A percentile compares a stretch with the other conserved stretches of the same genome.
Conservation (phyloP, 2,888 invertebrate genomes). For the Frankliniella fusca region DNA sequence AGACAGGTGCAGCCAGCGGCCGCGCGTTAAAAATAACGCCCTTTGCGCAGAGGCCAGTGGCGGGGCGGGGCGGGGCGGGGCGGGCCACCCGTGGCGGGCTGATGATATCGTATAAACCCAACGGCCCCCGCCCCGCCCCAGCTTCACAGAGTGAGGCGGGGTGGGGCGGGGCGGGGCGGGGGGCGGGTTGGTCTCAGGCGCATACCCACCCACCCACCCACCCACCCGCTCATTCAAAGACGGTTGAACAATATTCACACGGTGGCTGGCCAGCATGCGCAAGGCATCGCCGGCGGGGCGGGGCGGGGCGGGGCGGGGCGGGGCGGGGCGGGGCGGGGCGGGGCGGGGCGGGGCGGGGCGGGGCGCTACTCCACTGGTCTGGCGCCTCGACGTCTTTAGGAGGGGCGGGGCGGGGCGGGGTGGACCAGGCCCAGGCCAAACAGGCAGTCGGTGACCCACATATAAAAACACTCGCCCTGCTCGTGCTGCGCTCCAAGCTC, state of each 20-base stretch:
- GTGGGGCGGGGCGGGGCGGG: not conserved
- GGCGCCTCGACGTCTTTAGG: not conserved
- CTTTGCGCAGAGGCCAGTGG: not conserved
- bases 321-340: not conserved
- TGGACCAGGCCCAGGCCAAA: no score
- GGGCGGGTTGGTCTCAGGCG: not conserved
- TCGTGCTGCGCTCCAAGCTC: not conserved
- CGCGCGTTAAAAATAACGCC: not conserved
- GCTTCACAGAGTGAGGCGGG: not conserved
- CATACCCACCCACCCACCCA: not conserved
- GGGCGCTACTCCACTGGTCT: not conserved
- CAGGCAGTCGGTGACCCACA: not conserved
- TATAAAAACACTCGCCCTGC: not conserved
- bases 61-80: no score
- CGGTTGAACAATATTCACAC: not conserved
- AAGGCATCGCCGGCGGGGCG: not conserved
- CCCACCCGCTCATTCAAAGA: not conserved
- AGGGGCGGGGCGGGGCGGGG: no score
- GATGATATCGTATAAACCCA: no score
- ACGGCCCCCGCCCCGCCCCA: not conserved
- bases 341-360: no score
- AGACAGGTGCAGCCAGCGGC: not conserved
- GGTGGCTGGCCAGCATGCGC: not conserved
- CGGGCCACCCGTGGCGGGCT: not conserved
- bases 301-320: not conserved